A percentile compares a stretch with the other conserved stretches of the same genome.
phyloP scores from a whole-genome alignment of 1,140 invertebrate genomes.

The Pantala flavescens region DNA sequence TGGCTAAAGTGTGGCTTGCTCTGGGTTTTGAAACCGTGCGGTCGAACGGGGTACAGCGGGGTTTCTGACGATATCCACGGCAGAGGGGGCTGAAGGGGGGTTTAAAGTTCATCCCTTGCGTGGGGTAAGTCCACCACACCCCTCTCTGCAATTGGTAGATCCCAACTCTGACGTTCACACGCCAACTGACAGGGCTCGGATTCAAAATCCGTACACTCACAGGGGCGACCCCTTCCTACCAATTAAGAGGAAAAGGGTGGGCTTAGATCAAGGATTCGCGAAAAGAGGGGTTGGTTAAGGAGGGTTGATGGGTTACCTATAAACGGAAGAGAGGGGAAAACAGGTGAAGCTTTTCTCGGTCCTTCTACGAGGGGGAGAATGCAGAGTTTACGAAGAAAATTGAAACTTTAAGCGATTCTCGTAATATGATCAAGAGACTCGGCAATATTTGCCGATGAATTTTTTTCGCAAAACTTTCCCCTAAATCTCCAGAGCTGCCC shows the following conservation, averaged over 20 bases:
- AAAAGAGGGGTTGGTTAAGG: background rate
- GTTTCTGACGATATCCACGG: background rate
- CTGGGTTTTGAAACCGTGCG: no score
- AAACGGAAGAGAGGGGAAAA: background rate
- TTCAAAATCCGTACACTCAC: no score
- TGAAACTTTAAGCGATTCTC: conserved; percentile 2
- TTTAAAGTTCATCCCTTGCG: background rate
- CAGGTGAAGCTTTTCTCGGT: background rate
- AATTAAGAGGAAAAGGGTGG: background rate
- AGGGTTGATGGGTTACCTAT: background rate
- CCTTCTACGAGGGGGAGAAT: background rate
- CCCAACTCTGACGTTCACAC: no score
- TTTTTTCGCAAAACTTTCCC: background rate
- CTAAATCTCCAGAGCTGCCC: no score
- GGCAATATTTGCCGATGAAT: background rate
- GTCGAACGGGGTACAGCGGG: no score
- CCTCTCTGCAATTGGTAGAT: no score
- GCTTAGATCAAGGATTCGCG: background rate
- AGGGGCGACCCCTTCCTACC: background rate
- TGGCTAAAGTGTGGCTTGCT: no score
- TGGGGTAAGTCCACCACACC: background rate
- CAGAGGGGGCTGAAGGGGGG: background rate
- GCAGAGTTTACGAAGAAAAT: background rate
- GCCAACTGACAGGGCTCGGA: no score
- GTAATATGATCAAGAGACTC: background rate